Percentiles rank a stretch among this genome's conserved stretches.
These are phyloP conservation scores for Chloebia gouldiae DNA, from an alignment of 2,113 vertebrate genomes.

Conservation along the genomic window DNA sequence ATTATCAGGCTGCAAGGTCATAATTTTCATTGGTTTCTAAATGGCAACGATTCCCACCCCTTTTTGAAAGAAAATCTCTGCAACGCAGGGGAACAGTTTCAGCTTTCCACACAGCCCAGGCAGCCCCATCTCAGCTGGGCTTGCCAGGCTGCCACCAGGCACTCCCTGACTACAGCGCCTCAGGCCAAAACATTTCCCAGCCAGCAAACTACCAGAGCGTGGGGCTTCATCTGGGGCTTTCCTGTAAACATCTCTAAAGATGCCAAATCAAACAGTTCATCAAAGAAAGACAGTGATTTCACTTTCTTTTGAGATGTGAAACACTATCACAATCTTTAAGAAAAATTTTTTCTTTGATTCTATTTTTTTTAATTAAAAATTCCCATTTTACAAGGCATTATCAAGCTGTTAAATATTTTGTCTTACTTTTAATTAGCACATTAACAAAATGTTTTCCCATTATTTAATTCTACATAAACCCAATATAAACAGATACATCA, in stretches of 20 bases:
- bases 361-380: background rate
- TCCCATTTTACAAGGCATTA: background rate
- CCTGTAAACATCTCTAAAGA: background rate
- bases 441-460: background rate
- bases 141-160: background rate
- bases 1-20: background rate
- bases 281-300: background rate
- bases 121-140: background rate
- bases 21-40: background rate
- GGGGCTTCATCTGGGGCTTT: background rate
- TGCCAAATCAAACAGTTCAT: background rate
- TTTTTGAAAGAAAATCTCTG: background rate
- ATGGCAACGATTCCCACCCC: background rate
- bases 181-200: background rate
- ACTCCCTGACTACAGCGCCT: fast-evolving
- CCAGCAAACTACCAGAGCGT: background rate
- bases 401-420: background rate
- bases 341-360: background rate
- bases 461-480: background rate
- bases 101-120: background rate
- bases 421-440: background rate
- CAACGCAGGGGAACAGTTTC: background rate
- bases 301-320: background rate
- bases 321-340: background rate
- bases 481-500: background rate